A percentile compares a stretch with the other conserved stretches of the same genome.
Conservation (phyloP, 2,797 vertebrate genomes). For the Leptoclinus maculatus region DNA sequence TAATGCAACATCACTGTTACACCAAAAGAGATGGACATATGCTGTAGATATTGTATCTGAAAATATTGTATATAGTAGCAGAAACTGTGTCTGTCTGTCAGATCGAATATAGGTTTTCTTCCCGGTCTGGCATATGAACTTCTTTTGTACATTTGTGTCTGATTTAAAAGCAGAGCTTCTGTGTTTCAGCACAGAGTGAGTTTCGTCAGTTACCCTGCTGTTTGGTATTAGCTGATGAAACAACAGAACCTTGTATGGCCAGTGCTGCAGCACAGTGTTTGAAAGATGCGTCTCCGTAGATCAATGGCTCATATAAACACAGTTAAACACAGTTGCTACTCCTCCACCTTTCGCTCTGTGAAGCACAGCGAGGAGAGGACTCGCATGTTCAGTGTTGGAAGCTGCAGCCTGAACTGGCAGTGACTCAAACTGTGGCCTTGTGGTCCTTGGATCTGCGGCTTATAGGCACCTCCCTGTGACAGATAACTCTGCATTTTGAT, state of each 20-base stretch:
- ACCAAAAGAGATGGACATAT: neutral
- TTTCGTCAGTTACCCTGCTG: constrained; percentile 40
- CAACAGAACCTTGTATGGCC: constrained; percentile 84
- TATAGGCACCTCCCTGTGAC: constrained; percentile 68
- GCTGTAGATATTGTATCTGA: constrained; percentile 11
- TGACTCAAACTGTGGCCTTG: constrained; percentile 55
- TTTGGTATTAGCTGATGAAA: constrained; percentile 57
- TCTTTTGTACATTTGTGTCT: constrained; percentile 17
- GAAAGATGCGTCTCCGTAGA: constrained; percentile 76
- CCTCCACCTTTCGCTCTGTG: constrained; percentile 57
- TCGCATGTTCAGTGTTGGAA: constrained; percentile 44
- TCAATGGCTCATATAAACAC: constrained; percentile 78
- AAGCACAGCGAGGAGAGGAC: constrained; percentile 20
- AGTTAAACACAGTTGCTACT: constrained; percentile 66
- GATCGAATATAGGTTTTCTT: neutral
- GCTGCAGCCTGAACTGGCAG: constrained; percentile 56
- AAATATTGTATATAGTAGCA: neutral
- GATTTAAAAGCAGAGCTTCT: constrained; percentile 25
- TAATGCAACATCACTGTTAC: constrained; percentile 19
- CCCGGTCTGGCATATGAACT: neutral
- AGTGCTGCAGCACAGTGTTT: constrained; percentile 65
- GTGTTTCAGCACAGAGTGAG: constrained; percentile 22
- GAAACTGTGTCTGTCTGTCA: neutral
- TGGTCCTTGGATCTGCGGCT: constrained; percentile 55
- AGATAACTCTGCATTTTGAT: constrained; percentile 72